Evolutionary conservation across 2,113 vertebrate genomes (phyloP).

Genomic region (Dasyurus viverrinus): DNA sequence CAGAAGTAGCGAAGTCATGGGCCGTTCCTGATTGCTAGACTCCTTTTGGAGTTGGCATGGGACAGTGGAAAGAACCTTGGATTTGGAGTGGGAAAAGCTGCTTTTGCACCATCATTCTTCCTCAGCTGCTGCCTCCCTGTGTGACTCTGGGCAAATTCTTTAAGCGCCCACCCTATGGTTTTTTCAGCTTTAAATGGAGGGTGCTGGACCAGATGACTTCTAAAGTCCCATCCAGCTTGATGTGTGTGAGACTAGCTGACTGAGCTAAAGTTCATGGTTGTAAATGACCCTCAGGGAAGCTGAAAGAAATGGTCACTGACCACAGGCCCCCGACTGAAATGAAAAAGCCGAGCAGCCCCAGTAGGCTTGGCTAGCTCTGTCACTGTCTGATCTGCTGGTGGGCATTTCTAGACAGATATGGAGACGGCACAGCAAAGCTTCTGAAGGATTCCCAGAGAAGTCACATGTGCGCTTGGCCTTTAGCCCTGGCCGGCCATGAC

Average conservation of each 20-base stretch:
- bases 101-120: background rate
- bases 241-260: background rate
- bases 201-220: background rate
- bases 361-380: background rate
- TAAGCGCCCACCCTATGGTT: background rate
- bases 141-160: background rate
- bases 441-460: background rate
- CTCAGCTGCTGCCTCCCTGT: background rate
- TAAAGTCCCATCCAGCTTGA: background rate
- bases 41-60: background rate
- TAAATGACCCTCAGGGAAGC: background rate
- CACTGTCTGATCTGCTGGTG: background rate
- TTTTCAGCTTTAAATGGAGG: background rate
- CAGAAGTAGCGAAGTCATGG: background rate
- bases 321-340: background rate
- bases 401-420: slow-evolving; percentile 36
- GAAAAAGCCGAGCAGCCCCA: background rate
- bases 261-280: background rate
- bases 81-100: background rate
- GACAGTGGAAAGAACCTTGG: background rate
- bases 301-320: background rate
- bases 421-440: slow-evolving; percentile 16
- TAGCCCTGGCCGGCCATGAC: background rate
- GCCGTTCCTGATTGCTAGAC: background rate
- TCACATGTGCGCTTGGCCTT: background rate